Evolutionary conservation across 2,797 vertebrate species (phyloP).

Genomic region (Ptychobarbus kaznakovi): DNA sequence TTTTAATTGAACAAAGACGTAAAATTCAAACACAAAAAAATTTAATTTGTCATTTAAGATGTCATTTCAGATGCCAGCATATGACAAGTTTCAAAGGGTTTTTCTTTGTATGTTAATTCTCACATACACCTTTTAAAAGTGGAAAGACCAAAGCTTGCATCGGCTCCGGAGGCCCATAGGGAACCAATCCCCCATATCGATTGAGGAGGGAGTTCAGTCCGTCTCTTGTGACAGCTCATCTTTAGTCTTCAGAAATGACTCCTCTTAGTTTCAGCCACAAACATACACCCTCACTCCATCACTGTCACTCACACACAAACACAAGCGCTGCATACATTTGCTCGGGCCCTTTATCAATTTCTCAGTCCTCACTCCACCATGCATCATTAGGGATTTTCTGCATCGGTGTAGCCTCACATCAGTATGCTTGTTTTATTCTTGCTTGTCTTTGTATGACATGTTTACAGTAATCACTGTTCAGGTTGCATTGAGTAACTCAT

Average conservation of each 20-base stretch:
- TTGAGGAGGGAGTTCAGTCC: constrained; percentile 41
- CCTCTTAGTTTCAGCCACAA: constrained; percentile 45
- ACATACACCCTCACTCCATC: constrained; percentile 49
- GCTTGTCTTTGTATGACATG: constrained; percentile 22
- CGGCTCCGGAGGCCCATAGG: background rate
- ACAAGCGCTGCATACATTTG: constrained; percentile 1
- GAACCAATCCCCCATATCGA: constrained; percentile 39
- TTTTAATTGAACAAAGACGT: constrained; percentile 23
- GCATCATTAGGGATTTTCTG: constrained; percentile 20
- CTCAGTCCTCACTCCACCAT: constrained; percentile 19
- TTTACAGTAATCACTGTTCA: constrained; percentile 39
- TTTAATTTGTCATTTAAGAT: constrained; percentile 8
- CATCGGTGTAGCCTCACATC: constrained; percentile 17
- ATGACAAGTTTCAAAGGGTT: background rate
- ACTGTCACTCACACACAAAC: constrained; percentile 45
- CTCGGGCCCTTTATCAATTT: constrained; percentile 3
- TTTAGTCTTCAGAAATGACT: constrained; percentile 53
- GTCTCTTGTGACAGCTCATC: constrained; percentile 58
- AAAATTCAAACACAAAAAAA: background rate
- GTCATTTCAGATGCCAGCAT: background rate
- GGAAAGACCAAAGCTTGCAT: constrained; percentile 1
- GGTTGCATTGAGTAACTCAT: constrained; percentile 14
- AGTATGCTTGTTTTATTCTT: constrained; percentile 15
- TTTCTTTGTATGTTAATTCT: background rate
- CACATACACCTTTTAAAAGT: constrained; percentile 15